phyloP scores from a whole-genome alignment of 2,113 vertebrate species.

The Pitta sordida region DNA sequence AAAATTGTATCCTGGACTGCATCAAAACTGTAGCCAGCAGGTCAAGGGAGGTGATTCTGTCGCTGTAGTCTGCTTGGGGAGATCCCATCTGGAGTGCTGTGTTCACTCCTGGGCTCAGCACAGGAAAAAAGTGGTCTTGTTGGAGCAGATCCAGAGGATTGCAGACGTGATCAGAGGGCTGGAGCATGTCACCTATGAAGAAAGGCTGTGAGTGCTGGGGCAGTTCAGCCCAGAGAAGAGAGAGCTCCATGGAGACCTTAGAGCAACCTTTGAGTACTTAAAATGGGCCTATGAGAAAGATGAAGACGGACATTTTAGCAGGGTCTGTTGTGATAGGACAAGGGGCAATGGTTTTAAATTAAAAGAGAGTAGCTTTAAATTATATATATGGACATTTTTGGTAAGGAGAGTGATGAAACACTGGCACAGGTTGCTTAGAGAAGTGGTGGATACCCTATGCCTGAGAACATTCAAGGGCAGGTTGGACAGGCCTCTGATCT shows the following conservation, averaged over 20 bases:
- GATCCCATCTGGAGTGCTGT: not conserved
- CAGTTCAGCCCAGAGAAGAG: not conserved
- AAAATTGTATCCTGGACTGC: not conserved
- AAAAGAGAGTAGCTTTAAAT: not conserved
- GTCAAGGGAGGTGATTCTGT: fast-evolving
- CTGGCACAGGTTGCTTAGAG: not conserved
- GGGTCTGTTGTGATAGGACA: not conserved
- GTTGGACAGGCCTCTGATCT: not conserved
- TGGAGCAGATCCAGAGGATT: not conserved
- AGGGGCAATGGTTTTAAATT: not conserved
- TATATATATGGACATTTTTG: not conserved
- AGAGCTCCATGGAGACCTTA: not conserved
- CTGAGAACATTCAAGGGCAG: not conserved
- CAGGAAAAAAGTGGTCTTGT: not conserved
- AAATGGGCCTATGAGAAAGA: not conserved
- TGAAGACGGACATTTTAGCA: not conserved
- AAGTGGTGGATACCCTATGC: not conserved
- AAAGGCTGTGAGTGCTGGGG: not conserved
- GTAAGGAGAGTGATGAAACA: too few relatives aligned
- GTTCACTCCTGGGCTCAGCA: not conserved
- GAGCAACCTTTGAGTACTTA: not conserved
- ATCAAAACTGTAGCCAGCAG: not conserved
- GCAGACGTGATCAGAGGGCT: too few relatives aligned
- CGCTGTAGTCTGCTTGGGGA: fast-evolving
- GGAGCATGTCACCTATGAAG: fast-evolving